Percentiles rank a stretch among this genome's conserved stretches.
phyloP scores from a whole-genome alignment of 2,888 invertebrate genomes.

The Clanis bilineata region DNA sequence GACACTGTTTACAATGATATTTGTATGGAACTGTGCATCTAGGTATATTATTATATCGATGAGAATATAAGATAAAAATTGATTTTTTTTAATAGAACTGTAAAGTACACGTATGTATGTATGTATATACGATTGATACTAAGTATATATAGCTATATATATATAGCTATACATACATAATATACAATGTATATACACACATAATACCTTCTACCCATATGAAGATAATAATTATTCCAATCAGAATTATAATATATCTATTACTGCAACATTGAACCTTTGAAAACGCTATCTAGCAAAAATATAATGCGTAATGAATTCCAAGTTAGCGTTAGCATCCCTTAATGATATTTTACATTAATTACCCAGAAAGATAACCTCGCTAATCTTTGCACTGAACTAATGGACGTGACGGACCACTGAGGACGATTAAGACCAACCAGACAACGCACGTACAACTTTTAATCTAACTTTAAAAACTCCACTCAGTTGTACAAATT shows the following conservation, averaged over 20 bases:
- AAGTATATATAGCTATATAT: no score
- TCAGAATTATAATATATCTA: not conserved
- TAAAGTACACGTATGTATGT: no score
- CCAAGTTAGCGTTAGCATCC: slow-evolving; percentile 1
- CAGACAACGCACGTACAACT: slow-evolving; percentile 36
- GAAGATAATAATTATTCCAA: not conserved
- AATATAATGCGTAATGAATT: slow-evolving; percentile 1
- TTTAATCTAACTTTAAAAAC: slow-evolving; percentile 44
- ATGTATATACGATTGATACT: no score
- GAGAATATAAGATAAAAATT: no score
- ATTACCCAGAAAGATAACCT: slow-evolving; percentile 18
- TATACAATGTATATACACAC: no score
- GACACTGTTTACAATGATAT: no score
- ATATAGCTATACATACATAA: no score
- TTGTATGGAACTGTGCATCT: no score
- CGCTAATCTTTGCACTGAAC: slow-evolving; percentile 33
- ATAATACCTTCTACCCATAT: not conserved
- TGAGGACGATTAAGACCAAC: slow-evolving; percentile 32
- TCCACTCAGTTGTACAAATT: slow-evolving; percentile 18
- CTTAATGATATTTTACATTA: slow-evolving; percentile 20
- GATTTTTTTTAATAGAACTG: no score
- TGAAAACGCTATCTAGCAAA: not conserved
- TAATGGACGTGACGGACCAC: slow-evolving; percentile 37
- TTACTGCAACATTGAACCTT: not conserved
- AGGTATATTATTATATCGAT: no score